Percentiles rank a stretch among this genome's conserved stretches.
These are phyloP conservation scores for Mimachlamys varia DNA, from an alignment of 2,888 invertebrate species.

Conservation along the genomic window DNA sequence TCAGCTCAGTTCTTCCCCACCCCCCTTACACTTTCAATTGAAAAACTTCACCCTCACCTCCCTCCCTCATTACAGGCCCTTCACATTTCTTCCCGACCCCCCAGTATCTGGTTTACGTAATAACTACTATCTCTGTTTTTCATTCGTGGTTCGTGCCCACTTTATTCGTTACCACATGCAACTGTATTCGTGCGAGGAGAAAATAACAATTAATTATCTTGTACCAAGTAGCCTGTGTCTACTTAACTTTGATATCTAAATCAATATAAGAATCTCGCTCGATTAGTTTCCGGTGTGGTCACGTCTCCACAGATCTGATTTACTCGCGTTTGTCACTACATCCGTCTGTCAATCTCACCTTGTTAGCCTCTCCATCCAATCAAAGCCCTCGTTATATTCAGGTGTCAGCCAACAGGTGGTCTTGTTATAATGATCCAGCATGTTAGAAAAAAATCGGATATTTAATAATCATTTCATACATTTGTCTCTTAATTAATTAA, in stretches of 20 bases:
- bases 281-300: conserved; percentile 36
- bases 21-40: no score
- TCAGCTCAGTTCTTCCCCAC: no score
- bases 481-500: not conserved
- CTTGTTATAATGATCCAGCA: not conserved
- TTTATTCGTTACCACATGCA: not conserved
- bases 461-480: not conserved
- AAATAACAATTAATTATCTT: conserved; percentile 32
- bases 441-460: not conserved
- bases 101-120: not conserved
- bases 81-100: not conserved
- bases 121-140: not conserved
- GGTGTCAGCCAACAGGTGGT: not conserved
- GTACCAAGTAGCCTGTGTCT: conserved; percentile 31
- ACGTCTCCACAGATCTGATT: conserved; percentile 7
- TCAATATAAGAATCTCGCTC: conserved; percentile 36
- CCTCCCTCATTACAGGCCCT: not conserved
- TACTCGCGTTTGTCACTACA: not conserved
- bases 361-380: not conserved
- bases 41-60: not conserved
- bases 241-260: conserved; percentile 36
- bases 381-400: not conserved
- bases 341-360: not conserved
- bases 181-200: conserved; percentile 31
- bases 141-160: not conserved